Conservation (phyloP, 1,140 invertebrate species). For the Aphelinus certus region DNA sequence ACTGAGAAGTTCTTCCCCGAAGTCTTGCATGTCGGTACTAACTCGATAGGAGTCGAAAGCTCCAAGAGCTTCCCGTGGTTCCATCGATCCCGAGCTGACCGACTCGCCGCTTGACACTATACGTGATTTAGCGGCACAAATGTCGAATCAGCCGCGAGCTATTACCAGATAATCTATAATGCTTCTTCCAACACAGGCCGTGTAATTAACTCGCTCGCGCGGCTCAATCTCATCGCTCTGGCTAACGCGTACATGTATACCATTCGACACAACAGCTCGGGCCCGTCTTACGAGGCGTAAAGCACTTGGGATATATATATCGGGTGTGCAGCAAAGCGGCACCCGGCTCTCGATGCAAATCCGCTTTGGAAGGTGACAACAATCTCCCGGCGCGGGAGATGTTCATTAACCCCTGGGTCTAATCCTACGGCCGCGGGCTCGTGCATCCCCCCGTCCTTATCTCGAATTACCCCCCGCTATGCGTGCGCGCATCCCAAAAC, state of each 20-base stretch:
- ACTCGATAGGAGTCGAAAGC: too few species aligned
- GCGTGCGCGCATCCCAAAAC: conserved; percentile 46
- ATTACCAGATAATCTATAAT: too few species aligned
- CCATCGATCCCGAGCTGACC: too few species aligned
- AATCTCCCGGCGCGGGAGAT: conserved; percentile 7
- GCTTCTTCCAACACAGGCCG: too few species aligned
- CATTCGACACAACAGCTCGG: neutral
- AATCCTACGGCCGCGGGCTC: conserved; percentile 20
- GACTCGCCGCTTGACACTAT: too few species aligned
- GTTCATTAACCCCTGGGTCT: conserved; percentile 36
- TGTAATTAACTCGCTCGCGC: neutral
- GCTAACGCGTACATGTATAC: neutral
- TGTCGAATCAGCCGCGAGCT: too few species aligned
- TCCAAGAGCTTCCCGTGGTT: too few species aligned
- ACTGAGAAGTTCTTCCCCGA: too few species aligned
- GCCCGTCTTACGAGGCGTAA: too few species aligned
- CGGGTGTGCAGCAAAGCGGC: neutral
- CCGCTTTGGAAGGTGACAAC: conserved; percentile 31
- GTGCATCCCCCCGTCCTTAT: conserved; percentile 23
- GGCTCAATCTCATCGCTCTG: neutral
- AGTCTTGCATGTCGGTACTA: too few species aligned
- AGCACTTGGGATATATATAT: too few species aligned
- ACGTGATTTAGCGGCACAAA: too few species aligned
- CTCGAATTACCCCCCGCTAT: conserved; percentile 48
- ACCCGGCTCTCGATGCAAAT: conserved; percentile 27